These are phyloP conservation scores for Tridacna crocea DNA, from an alignment of 2,888 invertebrate genomes.

Conservation along the genomic window DNA sequence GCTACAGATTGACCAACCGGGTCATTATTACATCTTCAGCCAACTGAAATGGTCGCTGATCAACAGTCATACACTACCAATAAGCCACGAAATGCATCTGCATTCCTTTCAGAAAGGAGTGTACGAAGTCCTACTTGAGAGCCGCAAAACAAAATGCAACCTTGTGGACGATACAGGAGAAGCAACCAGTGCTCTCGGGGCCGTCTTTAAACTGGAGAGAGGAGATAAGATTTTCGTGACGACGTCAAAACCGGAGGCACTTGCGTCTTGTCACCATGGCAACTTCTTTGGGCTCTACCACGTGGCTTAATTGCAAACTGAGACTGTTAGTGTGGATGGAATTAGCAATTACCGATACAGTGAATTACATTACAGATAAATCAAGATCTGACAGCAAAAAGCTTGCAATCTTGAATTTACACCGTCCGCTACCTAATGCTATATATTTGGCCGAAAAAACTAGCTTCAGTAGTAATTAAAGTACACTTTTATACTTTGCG, in stretches of 20 bases:
- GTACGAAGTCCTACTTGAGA: conserved; percentile 9
- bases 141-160: conserved; percentile 14
- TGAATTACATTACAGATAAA: too few relatives aligned
- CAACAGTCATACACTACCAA: neutral
- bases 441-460: too few relatives aligned
- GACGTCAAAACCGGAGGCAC: conserved; percentile 4
- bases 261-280: conserved; percentile 15
- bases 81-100: neutral
- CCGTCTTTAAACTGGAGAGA: conserved; percentile 13
- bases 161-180: conserved; percentile 1
- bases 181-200: conserved; percentile 23
- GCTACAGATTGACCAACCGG: neutral
- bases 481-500: too few relatives aligned
- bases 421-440: too few relatives aligned
- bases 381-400: too few relatives aligned
- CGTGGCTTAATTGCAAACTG: neutral
- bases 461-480: too few relatives aligned
- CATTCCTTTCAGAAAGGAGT: neutral
- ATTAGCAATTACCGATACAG: too few relatives aligned
- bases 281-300: conserved; percentile 29
- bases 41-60: conserved; percentile 19
- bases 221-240: conserved; percentile 22
- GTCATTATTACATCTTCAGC: conserved; percentile 26
- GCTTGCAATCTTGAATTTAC: too few relatives aligned
- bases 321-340: too few relatives aligned